These are phyloP conservation scores for Pogonophryne albipinna DNA, from an alignment of 2,797 vertebrate species.

Conservation along the genomic window DNA sequence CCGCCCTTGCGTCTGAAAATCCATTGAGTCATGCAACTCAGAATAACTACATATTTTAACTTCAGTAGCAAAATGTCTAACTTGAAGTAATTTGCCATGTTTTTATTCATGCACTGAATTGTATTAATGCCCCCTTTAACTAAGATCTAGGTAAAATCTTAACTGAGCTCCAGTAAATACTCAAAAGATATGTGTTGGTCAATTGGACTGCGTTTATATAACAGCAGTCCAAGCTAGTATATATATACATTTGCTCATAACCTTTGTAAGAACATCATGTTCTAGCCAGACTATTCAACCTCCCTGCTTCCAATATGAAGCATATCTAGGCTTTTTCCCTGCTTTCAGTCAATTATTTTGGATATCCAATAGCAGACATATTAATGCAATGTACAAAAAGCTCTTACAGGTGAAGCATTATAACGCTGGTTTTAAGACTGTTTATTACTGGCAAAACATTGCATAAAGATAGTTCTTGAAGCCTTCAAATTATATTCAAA, in stretches of 20 bases:
- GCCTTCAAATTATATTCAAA: background rate
- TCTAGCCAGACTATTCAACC: background rate
- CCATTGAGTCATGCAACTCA: slow-evolving; percentile 13
- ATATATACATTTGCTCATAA: background rate
- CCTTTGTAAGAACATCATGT: background rate
- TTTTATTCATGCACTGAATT: background rate
- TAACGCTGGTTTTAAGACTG: background rate
- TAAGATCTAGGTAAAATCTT: background rate
- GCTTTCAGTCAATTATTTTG: too few species aligned
- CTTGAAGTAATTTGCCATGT: slow-evolving; percentile 1
- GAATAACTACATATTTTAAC: slow-evolving; percentile 16
- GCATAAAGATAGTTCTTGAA: background rate
- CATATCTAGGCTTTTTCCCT: too few species aligned
- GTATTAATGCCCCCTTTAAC: background rate
- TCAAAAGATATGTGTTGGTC: background rate
- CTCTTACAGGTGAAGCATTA: background rate
- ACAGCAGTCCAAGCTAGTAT: background rate
- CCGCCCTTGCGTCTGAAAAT: background rate
- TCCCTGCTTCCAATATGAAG: background rate
- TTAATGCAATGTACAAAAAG: background rate
- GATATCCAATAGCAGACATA: background rate
- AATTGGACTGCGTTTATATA: background rate
- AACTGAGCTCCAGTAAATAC: background rate
- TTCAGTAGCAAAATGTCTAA: background rate
- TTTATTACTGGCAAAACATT: background rate